These are phyloP conservation scores for Andrena cerasifolii DNA, from an alignment of 1,140 invertebrate genomes.

Conservation along the genomic window DNA sequence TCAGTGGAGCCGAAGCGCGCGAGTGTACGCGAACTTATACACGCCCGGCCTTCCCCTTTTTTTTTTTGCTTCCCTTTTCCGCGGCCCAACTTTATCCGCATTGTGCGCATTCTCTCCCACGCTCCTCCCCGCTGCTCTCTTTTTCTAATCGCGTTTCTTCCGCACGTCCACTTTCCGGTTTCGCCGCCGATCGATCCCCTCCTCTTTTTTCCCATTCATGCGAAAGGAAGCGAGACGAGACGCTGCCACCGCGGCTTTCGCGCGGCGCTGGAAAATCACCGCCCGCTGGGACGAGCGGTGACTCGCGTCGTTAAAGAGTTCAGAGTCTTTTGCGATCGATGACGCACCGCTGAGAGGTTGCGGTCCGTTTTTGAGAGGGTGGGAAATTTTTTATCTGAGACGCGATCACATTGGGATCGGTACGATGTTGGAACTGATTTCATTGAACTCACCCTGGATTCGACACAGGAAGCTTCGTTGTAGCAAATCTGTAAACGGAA, in stretches of 20 bases:
- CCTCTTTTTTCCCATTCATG: constrained; percentile 44
- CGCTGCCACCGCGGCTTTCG: background rate
- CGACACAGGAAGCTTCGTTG: too few species aligned
- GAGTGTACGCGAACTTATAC: background rate
- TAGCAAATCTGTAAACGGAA: too few species aligned
- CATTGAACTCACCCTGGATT: too few species aligned
- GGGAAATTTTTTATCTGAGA: too few species aligned
- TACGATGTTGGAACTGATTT: too few species aligned
- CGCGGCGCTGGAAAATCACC: constrained; percentile 40
- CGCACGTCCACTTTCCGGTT: constrained; percentile 21
- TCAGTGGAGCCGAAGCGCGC: constrained; percentile 32
- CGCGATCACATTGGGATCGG: too few species aligned
- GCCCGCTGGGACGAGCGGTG: too few species aligned
- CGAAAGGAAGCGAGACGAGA: constrained; percentile 10
- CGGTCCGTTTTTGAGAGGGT: too few species aligned
- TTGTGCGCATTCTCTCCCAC: background rate
- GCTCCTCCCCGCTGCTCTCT: constrained; percentile 6
- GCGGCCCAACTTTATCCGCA: constrained; percentile 6
- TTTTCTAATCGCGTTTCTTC: constrained; percentile 53
- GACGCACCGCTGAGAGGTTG: too few species aligned
- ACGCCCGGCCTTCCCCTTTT: constrained; percentile 14
- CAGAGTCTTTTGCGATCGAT: too few species aligned
- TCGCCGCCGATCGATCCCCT: constrained; percentile 33
- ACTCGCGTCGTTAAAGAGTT: too few species aligned
- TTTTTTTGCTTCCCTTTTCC: background rate